Evolutionary conservation across 2,888 invertebrate genomes (phyloP), one percentile per base, ranked within the genome.

Genomic region (Maniola hyperantus): DNA sequence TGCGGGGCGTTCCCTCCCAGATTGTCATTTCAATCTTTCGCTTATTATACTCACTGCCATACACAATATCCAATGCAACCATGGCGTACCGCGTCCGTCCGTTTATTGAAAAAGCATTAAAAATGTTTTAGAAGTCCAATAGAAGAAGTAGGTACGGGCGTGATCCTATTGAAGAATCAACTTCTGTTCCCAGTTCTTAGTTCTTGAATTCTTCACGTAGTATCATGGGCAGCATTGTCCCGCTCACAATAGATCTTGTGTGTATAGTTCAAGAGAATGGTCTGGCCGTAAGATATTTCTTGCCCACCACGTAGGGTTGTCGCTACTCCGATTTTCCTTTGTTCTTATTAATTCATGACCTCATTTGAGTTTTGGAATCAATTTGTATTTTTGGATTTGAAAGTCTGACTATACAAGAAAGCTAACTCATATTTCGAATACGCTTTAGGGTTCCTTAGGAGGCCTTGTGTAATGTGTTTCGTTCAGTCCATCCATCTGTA

Each of bases 131-230:
- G 79, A 82, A 78, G 78, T 80, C 73, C 78, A 71, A 72, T 72
- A 77, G 71, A 73, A 26, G 78, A 78, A 84, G 85, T n/a, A n/a
- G n/a, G n/a, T 83, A 83, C 82, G 82, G 78, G 78, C 81, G 81
- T 83, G 83, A 85, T 87, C 84, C 81, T 82, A 86, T 89, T 87
- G 84, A 87, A 87, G 82, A 83, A 87, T 87, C 85, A 89, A 88
- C 85, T 88, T 83, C 83, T 53, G 26, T 20, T 53, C 62, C 53
- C 42, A 73, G 74, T 82, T 85, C 85, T 84, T 78, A 79, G 83
- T 80, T 83, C 82, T 79, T 77, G 82, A 82, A 80, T 83, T 79
- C 79, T 73, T 69, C 79, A 82, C 85, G 78, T 82, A 84, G 83
- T 82, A 82, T 84, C 83, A 82, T 81, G 82, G 42, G 79, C 75